These are phyloP conservation scores for Gallinago media DNA, from an alignment of 2,113 vertebrate species.

Conservation along the genomic window DNA sequence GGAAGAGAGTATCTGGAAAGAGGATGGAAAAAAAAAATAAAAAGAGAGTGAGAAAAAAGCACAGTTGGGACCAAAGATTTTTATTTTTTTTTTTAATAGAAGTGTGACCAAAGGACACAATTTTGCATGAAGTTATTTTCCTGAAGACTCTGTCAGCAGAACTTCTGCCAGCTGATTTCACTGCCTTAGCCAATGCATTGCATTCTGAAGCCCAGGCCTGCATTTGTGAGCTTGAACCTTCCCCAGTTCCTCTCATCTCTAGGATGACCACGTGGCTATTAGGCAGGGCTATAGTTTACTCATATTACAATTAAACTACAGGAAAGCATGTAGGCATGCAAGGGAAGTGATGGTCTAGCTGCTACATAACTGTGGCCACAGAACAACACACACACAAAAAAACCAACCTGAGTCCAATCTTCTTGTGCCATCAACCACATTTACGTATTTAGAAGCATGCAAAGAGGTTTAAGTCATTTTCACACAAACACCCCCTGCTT, in stretches of 20 bases:
- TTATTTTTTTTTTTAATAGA: not conserved
- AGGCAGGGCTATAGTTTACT: conserved; percentile 40
- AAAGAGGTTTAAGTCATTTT: not conserved
- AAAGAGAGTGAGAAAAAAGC: not conserved
- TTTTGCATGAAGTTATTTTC: not conserved
- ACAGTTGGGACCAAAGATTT: not conserved
- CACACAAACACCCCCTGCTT: not conserved
- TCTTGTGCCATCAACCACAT: not conserved
- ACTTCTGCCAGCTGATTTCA: not conserved
- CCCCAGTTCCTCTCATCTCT: conserved; percentile 35
- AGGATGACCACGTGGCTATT: conserved; percentile 25
- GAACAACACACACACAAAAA: not conserved
- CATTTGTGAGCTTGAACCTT: not conserved
- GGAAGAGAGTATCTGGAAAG: not conserved
- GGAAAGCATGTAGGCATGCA: conserved; percentile 58
- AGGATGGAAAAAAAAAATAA: not conserved
- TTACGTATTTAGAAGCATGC: not conserved
- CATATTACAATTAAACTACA: conserved; percentile 58
- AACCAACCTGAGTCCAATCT: not conserved
- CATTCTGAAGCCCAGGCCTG: not conserved
- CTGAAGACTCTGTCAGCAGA: not conserved
- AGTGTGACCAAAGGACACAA: not conserved
- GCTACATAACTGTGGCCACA: conserved; percentile 31
- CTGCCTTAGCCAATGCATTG: not conserved
- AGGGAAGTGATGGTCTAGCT: conserved; percentile 56